phyloP scores from a whole-genome alignment of 2,797 vertebrate genomes.

The Anniella stebbinsi region DNA sequence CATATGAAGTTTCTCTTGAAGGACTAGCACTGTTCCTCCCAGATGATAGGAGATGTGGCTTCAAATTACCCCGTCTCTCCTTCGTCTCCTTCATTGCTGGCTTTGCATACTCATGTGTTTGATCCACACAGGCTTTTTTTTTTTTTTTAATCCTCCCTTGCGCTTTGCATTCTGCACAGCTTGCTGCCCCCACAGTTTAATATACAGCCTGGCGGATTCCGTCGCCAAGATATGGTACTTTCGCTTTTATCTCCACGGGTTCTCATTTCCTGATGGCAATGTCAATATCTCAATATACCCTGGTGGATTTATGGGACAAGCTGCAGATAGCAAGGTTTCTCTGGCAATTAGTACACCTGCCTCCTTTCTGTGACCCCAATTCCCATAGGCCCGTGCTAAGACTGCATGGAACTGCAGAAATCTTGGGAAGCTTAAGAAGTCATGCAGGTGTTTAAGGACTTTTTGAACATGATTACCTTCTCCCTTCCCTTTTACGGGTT shows the following conservation, averaged over 20 bases:
- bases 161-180: rapidly evolving
- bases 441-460: background rate
- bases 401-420: background rate
- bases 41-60: background rate
- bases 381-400: constrained; percentile 1
- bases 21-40: background rate
- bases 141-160: background rate
- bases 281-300: constrained; percentile 21
- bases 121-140: background rate
- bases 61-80: background rate
- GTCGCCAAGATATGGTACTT: background rate
- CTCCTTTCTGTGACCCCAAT: constrained; percentile 15
- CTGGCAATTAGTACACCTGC: constrained; percentile 27
- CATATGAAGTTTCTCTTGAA: background rate
- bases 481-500: background rate
- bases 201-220: background rate
- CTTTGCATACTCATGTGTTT: background rate
- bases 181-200: constrained; percentile 16
- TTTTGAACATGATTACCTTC: constrained; percentile 9
- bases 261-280: constrained; percentile 31
- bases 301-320: constrained; percentile 38
- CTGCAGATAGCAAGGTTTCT: constrained; percentile 33
- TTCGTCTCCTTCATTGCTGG: background rate
- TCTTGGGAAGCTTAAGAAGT: constrained; percentile 10
- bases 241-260: constrained; percentile 30